Evolutionary conservation across 2,888 invertebrate genomes (phyloP).

Genomic region (Tenthredo distinguenda): DNA sequence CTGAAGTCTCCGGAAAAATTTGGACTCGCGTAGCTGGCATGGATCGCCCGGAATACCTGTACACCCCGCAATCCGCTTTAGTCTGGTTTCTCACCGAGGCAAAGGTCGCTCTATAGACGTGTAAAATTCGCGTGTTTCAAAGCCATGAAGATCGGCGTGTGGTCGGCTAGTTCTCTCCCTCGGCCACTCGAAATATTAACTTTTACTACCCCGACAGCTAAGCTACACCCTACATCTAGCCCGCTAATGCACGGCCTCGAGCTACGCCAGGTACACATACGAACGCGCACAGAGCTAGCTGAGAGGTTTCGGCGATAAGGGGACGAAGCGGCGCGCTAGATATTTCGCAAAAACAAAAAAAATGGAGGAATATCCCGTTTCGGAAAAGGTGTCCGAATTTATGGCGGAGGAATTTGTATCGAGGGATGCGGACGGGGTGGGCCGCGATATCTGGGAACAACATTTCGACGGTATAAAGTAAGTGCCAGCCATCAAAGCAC

Average conservation of each 20-base stretch:
- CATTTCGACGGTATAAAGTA: not conserved
- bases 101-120: not conserved
- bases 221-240: not conserved
- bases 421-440: no score
- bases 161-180: constrained; percentile 21
- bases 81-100: not conserved
- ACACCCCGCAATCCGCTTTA: no score
- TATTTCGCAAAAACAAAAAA: no score
- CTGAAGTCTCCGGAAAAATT: no score
- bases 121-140: constrained; percentile 7
- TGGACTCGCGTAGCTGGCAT: no score
- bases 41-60: no score
- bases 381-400: not conserved
- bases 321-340: no score
- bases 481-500: constrained; percentile 19
- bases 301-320: not conserved
- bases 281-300: not conserved
- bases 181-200: constrained; percentile 27
- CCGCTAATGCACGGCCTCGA: constrained; percentile 8
- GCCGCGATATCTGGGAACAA: not conserved
- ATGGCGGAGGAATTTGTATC: not conserved
- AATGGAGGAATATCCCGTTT: no score
- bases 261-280: not conserved
- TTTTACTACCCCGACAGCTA: constrained; percentile 16
- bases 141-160: constrained; percentile 29